Evolutionary conservation across 2,113 vertebrate species (phyloP).

Genomic region (Silurus asotus): DNA sequence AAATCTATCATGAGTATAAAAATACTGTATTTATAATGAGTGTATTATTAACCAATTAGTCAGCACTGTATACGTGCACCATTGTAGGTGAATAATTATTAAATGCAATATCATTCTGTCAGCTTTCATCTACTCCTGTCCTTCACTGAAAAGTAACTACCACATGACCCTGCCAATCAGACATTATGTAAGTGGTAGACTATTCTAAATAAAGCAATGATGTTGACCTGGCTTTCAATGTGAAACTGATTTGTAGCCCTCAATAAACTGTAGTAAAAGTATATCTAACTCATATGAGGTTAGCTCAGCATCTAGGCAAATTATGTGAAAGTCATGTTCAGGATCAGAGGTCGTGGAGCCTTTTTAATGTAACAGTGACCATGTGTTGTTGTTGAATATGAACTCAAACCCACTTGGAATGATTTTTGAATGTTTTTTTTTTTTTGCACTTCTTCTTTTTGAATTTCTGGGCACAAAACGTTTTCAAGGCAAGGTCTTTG

Average conservation of each 20-base stretch:
- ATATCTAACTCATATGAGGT: neutral
- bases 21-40: neutral
- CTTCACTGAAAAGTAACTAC: neutral
- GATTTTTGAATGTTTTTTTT: slow-evolving; percentile 11
- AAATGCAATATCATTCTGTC: neutral
- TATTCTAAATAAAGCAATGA: neutral
- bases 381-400: slow-evolving; percentile 11
- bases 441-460: neutral
- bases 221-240: neutral
- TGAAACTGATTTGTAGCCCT: neutral
- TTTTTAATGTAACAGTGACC: neutral
- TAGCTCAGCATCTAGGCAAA: neutral
- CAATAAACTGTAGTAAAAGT: neutral
- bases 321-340: neutral
- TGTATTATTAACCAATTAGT: no score
- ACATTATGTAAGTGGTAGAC: neutral
- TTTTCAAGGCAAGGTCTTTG: slow-evolving; percentile 42
- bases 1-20: neutral
- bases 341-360: neutral
- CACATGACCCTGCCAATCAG: neutral
- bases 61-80: neutral
- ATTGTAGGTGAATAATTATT: neutral
- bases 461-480: slow-evolving; percentile 14
- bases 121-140: neutral
- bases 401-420: slow-evolving; percentile 25